These are phyloP conservation scores for Prenolepis imparis DNA, from an alignment of 2,888 invertebrate species.

Conservation along the genomic window DNA sequence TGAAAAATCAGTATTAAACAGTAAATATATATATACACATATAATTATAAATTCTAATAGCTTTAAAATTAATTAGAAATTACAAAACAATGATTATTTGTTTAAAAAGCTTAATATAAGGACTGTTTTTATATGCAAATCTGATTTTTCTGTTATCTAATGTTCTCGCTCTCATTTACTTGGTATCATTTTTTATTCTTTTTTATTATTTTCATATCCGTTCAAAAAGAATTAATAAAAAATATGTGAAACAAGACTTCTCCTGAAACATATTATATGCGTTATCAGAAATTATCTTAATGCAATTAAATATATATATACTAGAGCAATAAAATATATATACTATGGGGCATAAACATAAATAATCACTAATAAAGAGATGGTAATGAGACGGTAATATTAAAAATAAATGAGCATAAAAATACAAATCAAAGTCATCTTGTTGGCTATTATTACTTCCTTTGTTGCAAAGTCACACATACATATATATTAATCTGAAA, in stretches of 20 bases:
- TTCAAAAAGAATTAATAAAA: background rate
- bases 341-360: no score
- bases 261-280: background rate
- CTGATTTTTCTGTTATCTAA: background rate
- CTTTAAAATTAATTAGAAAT: slow-evolving; percentile 13
- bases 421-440: background rate
- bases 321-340: no score
- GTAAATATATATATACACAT: background rate
- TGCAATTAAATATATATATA: no score
- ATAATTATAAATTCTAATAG: background rate
- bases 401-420: background rate
- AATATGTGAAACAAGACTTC: background rate
- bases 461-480: background rate
- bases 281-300: background rate
- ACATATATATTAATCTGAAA: background rate
- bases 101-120: background rate
- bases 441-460: background rate
- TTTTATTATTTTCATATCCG: background rate
- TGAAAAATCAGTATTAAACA: background rate
- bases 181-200: background rate
- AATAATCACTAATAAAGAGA: background rate
- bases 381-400: background rate
- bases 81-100: background rate
- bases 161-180: background rate
- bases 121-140: background rate